These are phyloP conservation scores for Elephas maximus DNA, from an alignment of 2,113 vertebrate genomes.

Conservation along the genomic window DNA sequence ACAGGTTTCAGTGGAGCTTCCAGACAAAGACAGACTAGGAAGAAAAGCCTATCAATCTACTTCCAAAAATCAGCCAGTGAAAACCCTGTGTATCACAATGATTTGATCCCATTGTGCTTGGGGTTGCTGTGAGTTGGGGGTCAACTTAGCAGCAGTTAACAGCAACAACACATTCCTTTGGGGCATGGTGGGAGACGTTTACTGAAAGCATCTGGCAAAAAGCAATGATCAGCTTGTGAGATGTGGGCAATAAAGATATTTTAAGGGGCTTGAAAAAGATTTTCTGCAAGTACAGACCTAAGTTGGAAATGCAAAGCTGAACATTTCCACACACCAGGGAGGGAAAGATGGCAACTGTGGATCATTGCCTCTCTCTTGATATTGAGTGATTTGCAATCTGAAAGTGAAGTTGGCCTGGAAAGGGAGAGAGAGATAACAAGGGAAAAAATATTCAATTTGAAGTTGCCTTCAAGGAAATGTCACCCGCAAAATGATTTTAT, in stretches of 20 bases:
- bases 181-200: not conserved
- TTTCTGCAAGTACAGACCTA: conserved; percentile 49
- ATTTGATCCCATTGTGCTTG: not conserved
- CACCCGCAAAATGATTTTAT: conserved; percentile 84
- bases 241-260: conserved; percentile 67
- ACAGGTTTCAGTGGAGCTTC: not conserved
- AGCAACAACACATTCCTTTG: not conserved
- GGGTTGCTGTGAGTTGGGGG: not conserved
- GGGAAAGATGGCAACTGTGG: conserved; percentile 52
- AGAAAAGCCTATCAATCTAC: not conserved
- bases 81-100: not conserved
- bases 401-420: conserved; percentile 69
- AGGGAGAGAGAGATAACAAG: conserved; percentile 85
- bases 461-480: conserved; percentile 86
- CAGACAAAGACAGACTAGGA: not conserved
- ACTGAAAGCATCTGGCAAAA: not conserved
- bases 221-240: not conserved
- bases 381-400: conserved; percentile 82
- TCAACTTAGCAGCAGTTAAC: no score
- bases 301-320: conserved; percentile 62
- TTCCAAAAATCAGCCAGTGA: not conserved
- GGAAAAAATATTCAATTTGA: conserved; percentile 87
- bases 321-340: conserved; percentile 64
- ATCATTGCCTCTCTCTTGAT: conserved; percentile 72
- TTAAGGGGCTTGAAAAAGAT: conserved; percentile 62